Base-by-base conservation (phyloP, 2,797 vertebrate species). In the Perodicticus potto region DNA sequence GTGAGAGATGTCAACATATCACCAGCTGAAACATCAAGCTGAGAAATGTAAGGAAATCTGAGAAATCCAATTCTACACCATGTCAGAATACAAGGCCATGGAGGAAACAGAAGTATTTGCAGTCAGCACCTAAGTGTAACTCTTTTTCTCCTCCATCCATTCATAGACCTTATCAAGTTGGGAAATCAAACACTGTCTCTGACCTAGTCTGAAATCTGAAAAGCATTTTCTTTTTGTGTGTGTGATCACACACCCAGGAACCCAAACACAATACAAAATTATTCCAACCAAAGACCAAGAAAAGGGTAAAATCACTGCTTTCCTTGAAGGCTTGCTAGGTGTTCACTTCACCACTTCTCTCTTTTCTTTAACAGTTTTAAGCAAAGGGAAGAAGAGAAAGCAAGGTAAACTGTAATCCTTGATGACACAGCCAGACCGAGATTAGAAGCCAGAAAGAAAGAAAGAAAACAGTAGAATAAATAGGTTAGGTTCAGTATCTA, bases 81-180 rank as follows among this genome's bases (percentile, higher is more conserved):
- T 96, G 95, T 96, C 65, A 82, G 98, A 98, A 98, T 93, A 98
- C 97, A 98, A 98, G 97, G 97, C 97, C 93, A 95, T 96, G 97
- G 94, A 98, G 97, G 98, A 92, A 73, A 97, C 97, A 98, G 98
- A 95, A 98, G 98, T 97, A 98, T 99, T 98, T 98, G 97, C 97
- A 98, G 98, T 98, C 97, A 97, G 98, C 97, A 97, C 98, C 90
- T 98, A 98, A 98, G 98, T 98, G 98, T 95, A 98, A 98, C 98
- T 98, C 97, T 92, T 70, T 97, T 82, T 97, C 73, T 97, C 96
- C 93, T 98, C 96, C 97, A 98, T 98, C 97, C 97, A 98, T 98
- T 98, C 98, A 89, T 65, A 91, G 65, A 43, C 53, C 95, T 98
- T 97, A 83, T 98, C 96, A 91, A 70, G 53, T 63, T 70, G 16